A percentile compares a stretch with the other conserved stretches of the same genome.
Conservation (phyloP, 2,797 vertebrate genomes). For the Pelobates cultripes region DNA sequence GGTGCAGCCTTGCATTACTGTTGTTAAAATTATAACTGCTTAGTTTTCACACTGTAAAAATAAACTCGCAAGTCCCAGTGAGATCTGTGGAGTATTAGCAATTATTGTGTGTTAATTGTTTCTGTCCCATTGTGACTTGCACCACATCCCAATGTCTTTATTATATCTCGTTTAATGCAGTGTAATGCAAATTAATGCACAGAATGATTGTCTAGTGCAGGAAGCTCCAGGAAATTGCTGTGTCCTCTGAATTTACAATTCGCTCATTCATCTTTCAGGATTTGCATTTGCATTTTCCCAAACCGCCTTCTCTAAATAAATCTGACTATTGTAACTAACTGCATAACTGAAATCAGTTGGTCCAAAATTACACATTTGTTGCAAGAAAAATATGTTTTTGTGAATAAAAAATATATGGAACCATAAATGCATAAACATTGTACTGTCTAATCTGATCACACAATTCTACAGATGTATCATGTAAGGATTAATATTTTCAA, state of each 20-base stretch:
- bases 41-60: no score
- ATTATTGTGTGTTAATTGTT: no score
- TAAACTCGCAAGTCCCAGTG: no score
- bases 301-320: slow-evolving; percentile 4
- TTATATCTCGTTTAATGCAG: not conserved
- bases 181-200: not conserved
- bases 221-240: not conserved
- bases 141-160: not conserved
- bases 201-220: not conserved
- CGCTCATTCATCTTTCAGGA: not conserved
- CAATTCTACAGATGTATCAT: no score
- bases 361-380: not conserved
- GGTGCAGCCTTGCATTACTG: no score
- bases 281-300: not conserved
- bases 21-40: no score
- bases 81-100: no score
- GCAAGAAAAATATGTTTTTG: not conserved
- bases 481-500: no score
- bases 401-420: no score
- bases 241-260: not conserved
- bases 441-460: no score
- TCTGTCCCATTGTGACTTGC: not conserved
- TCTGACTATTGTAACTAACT: not conserved
- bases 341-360: not conserved
- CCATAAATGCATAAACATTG: no score